Conservation (phyloP, 2,113 vertebrate species). For the Sapayoa aenigma region DNA sequence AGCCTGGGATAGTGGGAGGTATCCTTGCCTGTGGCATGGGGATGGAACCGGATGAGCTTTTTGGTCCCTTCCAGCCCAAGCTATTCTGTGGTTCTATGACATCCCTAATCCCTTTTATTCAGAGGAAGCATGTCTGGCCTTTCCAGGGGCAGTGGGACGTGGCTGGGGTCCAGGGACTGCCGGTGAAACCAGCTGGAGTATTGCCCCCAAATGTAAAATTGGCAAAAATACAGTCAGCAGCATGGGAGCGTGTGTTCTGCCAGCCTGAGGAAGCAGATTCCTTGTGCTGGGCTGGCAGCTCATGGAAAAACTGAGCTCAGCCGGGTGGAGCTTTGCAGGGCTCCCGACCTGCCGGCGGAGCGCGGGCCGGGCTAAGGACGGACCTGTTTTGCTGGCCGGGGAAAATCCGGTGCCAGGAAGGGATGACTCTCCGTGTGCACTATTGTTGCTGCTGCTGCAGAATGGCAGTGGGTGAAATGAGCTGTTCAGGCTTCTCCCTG, state of each 20-base stretch:
- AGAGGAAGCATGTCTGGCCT: neutral
- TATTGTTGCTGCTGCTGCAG: neutral
- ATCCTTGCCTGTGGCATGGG: accelerated
- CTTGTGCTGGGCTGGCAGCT: neutral
- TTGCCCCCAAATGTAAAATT: neutral
- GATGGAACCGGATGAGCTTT: accelerated
- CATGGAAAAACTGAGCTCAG: neutral
- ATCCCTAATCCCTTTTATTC: neutral
- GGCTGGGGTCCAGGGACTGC: neutral
- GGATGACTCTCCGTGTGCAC: neutral
- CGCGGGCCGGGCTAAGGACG: too few species aligned
- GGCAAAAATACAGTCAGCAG: neutral
- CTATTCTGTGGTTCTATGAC: neutral
- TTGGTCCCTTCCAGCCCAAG: neutral
- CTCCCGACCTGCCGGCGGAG: too few species aligned
- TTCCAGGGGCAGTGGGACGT: neutral
- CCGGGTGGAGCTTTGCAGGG: neutral
- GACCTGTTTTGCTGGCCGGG: neutral
- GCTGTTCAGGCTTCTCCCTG: neutral
- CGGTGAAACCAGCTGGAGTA: neutral
- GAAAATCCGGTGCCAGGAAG: constrained; percentile 5
- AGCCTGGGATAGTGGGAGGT: accelerated
- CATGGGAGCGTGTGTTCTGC: neutral
- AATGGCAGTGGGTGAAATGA: neutral
- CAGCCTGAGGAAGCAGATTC: neutral